Conservation (phyloP, 2,888 invertebrate species). For the Tipula unca region DNA sequence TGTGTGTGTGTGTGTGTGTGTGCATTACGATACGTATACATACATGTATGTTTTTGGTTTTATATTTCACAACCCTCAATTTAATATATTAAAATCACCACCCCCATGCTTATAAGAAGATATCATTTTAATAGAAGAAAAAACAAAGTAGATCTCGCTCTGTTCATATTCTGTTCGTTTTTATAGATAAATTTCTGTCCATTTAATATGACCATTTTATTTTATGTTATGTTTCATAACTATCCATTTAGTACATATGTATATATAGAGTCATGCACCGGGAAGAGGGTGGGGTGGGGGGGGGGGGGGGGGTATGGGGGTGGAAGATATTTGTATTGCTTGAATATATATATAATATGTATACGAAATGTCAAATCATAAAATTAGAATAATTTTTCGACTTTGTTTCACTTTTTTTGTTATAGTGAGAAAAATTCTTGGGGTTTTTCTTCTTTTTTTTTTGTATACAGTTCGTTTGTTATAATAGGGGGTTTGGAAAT, state of each 20-base stretch:
- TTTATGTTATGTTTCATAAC: constrained; percentile 14
- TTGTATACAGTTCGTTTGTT: background rate
- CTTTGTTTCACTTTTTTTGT: background rate
- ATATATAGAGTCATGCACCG: background rate
- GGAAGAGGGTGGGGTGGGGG: background rate
- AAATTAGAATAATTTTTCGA: constrained; percentile 8
- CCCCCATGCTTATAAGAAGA: background rate
- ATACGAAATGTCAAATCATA: background rate
- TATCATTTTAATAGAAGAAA: background rate
- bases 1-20: no score
- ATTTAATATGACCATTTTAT: constrained; percentile 8
- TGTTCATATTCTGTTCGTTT: background rate
- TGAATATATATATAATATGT: no score
- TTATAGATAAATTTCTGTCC: constrained; percentile 14
- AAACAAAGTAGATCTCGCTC: background rate
- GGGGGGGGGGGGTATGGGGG: no score
- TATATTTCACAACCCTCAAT: constrained; percentile 14
- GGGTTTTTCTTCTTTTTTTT: background rate
- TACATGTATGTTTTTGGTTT: background rate
- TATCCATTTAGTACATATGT: background rate
- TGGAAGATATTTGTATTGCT: no score
- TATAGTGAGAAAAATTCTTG: background rate
- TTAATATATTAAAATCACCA: constrained; percentile 8
- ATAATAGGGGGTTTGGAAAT: background rate
- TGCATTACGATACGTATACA: background rate